These are phyloP conservation scores for Agrenia bidenticulata DNA, from an alignment of 2,888 invertebrate genomes.

Conservation along the genomic window DNA sequence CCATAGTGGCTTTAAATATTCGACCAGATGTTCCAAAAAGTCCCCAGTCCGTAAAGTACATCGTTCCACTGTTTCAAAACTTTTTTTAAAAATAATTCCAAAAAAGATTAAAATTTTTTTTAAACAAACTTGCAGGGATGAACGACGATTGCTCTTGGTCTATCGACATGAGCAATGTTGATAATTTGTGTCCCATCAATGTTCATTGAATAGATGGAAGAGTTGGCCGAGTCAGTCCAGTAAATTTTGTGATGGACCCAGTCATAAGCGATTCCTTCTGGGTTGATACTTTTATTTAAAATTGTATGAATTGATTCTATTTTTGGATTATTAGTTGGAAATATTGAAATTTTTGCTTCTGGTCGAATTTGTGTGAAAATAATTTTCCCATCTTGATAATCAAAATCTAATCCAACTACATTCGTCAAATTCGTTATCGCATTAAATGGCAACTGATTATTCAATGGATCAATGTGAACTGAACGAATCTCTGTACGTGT, in stretches of 20 bases:
- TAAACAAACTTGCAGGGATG: constrained; percentile 78
- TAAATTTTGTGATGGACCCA: constrained; percentile 97
- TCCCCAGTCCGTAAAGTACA: constrained; percentile 97
- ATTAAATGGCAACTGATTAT: constrained; percentile 79
- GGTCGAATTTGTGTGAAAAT: constrained; percentile 93
- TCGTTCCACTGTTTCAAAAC: constrained; percentile 59
- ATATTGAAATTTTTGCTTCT: constrained; percentile 82
- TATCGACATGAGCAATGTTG: constrained; percentile 88
- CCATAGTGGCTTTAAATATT: constrained; percentile 94
- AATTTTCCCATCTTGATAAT: constrained; percentile 80
- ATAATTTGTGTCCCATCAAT: constrained; percentile 81
- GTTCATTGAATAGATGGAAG: constrained; percentile 93
- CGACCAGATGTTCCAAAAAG: constrained; percentile 88
- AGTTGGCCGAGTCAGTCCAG: constrained; percentile 95
- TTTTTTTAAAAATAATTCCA: neutral
- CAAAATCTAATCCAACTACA: constrained; percentile 94
- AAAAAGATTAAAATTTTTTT: neutral
- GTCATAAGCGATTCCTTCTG: constrained; percentile 92
- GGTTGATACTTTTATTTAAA: constrained; percentile 78
- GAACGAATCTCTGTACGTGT: constrained; percentile 91
- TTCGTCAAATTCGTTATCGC: constrained; percentile 81
- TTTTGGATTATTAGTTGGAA: constrained; percentile 67
- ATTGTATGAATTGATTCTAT: constrained; percentile 61
- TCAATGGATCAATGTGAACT: constrained; percentile 81
- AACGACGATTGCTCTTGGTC: constrained; percentile 91